phyloP scores from a whole-genome alignment of 2,113 vertebrate species.

The Callocephalon fimbriatum region DNA sequence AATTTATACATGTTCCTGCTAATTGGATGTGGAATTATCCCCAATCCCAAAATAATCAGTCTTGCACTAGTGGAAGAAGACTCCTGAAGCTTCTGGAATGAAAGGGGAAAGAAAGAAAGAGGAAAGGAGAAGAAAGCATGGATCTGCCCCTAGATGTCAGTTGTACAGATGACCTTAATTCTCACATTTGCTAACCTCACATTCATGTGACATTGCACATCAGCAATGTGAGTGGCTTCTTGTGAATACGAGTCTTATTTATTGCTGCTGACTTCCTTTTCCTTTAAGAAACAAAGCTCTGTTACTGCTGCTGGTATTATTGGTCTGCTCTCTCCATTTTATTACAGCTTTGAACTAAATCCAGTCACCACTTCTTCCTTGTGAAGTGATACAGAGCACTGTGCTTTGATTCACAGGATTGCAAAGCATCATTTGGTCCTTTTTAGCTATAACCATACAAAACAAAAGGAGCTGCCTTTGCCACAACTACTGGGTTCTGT shows the following conservation, averaged over 20 bases:
- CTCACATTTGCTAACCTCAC: neutral
- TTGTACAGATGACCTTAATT: neutral
- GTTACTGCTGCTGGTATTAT: neutral
- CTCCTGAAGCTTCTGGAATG: neutral
- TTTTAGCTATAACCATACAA: neutral
- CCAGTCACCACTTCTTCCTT: neutral
- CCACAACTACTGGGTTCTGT: neutral
- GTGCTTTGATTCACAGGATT: neutral
- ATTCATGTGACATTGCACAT: neutral
- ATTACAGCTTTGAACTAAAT: neutral
- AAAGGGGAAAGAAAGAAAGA: neutral
- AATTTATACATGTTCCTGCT: neutral
- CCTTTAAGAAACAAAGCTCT: neutral
- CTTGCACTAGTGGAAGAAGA: neutral
- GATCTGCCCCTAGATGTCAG: neutral
- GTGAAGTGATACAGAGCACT: neutral
- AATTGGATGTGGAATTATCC: neutral
- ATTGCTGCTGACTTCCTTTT: neutral
- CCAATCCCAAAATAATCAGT: neutral
- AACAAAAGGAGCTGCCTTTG: neutral
- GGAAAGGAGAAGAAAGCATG: neutral
- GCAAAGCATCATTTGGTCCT: neutral
- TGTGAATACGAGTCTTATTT: neutral
- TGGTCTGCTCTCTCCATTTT: neutral
- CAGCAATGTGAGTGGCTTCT: neutral